phyloP scores from a whole-genome alignment of 64 coral and sea anemone genomes.

The Montipora foliosa region DNA sequence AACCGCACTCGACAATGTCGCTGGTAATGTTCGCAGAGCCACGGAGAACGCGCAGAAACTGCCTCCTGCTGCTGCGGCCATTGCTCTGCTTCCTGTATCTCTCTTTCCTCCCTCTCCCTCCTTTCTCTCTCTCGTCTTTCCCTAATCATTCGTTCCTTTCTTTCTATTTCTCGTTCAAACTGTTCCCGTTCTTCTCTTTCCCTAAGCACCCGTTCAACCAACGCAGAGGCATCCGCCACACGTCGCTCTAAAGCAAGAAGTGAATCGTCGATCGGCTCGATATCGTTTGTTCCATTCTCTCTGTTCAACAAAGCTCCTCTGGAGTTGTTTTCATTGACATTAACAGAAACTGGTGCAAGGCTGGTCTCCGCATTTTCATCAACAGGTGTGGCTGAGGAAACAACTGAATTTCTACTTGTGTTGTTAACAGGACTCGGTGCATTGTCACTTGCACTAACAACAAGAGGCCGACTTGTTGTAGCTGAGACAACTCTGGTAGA shows the following conservation, averaged over 20 bases:
- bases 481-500: no score
- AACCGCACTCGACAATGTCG: no score
- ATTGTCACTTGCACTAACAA: no score
- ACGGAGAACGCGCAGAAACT: no score
- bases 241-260: constrained; percentile 1
- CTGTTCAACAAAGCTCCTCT: neutral
- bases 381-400: neutral
- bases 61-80: no score
- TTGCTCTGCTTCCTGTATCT: no score
- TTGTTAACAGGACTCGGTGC: no score
- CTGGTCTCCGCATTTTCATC: neutral
- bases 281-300: neutral
- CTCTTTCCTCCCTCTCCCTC: no score
- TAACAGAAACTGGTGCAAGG: neutral
- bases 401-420: neutral
- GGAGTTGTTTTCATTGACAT: neutral
- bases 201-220: neutral
- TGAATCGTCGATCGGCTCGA: constrained; percentile 3
- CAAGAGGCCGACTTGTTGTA: neutral
- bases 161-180: constrained; percentile 31
- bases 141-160: constrained; percentile 28
- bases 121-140: constrained; percentile 3
- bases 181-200: constrained; percentile 30
- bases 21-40: no score
- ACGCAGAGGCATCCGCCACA: neutral